Base-by-base conservation (phyloP, 1,140 invertebrate genomes). In the Cydia fagiglandana region DNA sequence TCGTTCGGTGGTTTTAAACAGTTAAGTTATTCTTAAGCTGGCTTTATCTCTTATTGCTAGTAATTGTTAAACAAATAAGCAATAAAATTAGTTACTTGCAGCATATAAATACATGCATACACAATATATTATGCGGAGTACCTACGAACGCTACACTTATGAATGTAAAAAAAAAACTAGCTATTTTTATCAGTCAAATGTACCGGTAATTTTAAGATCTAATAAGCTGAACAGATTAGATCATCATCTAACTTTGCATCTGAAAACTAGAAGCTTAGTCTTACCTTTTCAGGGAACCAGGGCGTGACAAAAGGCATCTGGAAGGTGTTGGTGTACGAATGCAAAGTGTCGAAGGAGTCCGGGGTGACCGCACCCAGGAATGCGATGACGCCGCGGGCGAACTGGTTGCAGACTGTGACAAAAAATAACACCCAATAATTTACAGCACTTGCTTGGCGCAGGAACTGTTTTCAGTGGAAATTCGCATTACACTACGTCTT, bases 291-390 rank as follows among this genome's bases (percentile, higher is more conserved):
- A 0, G 97, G 97, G 91, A 98, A 98, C 96, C 97, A 98, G 10
- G 97, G 97, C 38, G 97, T 98, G 50, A 99, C 95, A 88, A 99
- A 98, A 28, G 98, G 98, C 96, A 99, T 97, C 90, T 98, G 97
- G 90, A 99, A 99, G 5, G 98, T 98, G 91, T 99, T 98, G 83
- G 97, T 97, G 93, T 98, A 99, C 1, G 97, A 98, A 87, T 99
- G 97, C 56, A 99, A 95, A 17, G 98, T 99, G 89, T 98, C 97
- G 89, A 99, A 98, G 6, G 98, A 98, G 83, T 98, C 97, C 6
- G 97, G 96, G 79, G 97, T 97, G 10, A 98, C 97, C 4, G 97
- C 96, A 0, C 97, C 98, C 83, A 99, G 92, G 95, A 99, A 97
- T 4, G 97, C 96, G 86, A 96, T 97, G 73, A 98, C 97, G 20